Conservation (phyloP, 2,888 invertebrate species). For the Macaria liturata region DNA sequence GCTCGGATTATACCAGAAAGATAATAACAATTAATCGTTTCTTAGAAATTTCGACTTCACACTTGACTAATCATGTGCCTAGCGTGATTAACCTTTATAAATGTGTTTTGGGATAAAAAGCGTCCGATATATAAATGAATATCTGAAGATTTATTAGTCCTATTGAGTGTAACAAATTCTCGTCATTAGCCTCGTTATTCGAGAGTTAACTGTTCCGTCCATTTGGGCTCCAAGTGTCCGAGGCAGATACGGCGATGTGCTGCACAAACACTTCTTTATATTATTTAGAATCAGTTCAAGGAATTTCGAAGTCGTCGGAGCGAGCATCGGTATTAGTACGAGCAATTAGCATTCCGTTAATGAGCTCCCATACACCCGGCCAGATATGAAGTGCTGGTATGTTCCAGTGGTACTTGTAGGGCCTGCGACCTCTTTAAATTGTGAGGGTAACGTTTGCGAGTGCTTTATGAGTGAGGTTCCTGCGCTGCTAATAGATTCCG, state of each 20-base stretch:
- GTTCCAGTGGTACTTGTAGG: neutral
- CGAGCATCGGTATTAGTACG: constrained; percentile 70
- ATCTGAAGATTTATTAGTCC: constrained; percentile 24
- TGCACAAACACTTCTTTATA: constrained; percentile 54
- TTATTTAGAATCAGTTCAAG: constrained; percentile 72
- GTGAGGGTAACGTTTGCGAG: constrained; percentile 54
- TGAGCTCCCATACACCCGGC: constrained; percentile 67
- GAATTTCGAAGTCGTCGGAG: constrained; percentile 67
- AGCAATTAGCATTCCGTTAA: constrained; percentile 77
- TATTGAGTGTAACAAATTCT: constrained; percentile 26
- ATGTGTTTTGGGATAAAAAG: constrained; percentile 22
- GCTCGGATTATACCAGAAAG: constrained; percentile 11
- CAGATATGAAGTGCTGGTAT: constrained; percentile 44
- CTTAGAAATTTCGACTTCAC: constrained; percentile 19
- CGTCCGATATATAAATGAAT: constrained; percentile 23
- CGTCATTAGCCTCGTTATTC: constrained; percentile 32
- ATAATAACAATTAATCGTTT: constrained; percentile 18
- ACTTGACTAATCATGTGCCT: constrained; percentile 12
- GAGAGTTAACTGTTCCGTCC: constrained; percentile 27
- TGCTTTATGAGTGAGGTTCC: constrained; percentile 51
- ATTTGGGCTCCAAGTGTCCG: constrained; percentile 28
- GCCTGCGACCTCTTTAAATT: constrained; percentile 50
- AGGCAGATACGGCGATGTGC: constrained; percentile 20
- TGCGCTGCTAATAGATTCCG: constrained; percentile 51
- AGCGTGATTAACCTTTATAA: constrained; percentile 20